These are phyloP conservation scores for Trichonephila clavata DNA, from an alignment of 1,140 invertebrate genomes.

Conservation along the genomic window DNA sequence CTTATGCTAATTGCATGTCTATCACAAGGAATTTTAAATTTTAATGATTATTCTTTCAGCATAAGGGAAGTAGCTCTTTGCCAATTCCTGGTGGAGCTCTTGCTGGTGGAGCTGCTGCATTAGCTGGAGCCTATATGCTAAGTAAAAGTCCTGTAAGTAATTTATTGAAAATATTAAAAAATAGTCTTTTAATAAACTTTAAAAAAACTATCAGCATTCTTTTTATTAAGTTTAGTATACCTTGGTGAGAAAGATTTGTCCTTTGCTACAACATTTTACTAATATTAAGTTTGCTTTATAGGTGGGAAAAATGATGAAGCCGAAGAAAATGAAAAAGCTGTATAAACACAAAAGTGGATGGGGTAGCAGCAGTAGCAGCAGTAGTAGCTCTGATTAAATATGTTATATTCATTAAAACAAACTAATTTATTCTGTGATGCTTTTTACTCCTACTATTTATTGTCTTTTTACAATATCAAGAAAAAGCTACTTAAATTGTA, in stretches of 20 bases:
- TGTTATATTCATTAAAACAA: not conserved
- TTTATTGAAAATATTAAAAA: not conserved
- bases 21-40: too few species aligned
- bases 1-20: too few species aligned
- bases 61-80: conserved; percentile 26
- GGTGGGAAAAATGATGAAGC: conserved; percentile 65
- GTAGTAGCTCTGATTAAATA: conserved; percentile 66
- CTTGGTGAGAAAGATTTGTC: too few species aligned
- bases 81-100: conserved; percentile 75
- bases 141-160: conserved; percentile 76
- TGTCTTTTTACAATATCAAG: not conserved
- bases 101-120: conserved; percentile 79
- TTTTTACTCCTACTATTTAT: not conserved
- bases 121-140: conserved; percentile 79
- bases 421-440: not conserved
- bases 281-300: not conserved
- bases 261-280: too few species aligned
- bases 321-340: conserved; percentile 72
- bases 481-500: not conserved
- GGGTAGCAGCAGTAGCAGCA: conserved; percentile 41
- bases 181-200: too few species aligned
- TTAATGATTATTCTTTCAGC: not conserved
- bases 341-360: conserved; percentile 55
- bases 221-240: too few species aligned
- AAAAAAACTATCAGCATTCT: too few species aligned